Conservation (phyloP, 2,113 vertebrate genomes). For the Cololabis saira region DNA sequence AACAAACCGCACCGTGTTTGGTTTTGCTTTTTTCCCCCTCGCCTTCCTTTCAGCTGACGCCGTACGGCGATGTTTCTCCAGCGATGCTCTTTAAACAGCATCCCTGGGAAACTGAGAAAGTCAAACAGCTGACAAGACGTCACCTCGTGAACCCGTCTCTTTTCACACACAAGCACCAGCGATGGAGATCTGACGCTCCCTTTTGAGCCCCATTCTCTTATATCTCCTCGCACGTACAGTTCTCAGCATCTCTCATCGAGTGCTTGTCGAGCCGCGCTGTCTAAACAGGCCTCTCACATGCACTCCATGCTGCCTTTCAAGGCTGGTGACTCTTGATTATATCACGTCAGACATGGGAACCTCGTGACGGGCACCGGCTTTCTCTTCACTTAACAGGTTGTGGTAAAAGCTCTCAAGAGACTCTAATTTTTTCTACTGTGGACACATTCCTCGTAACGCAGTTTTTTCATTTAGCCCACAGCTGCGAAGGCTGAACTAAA, state of each 20-base stretch:
- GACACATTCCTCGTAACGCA: conserved; percentile 49
- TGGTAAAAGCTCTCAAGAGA: conserved; percentile 5
- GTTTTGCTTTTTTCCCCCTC: not conserved
- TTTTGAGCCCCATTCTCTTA: conserved; percentile 43
- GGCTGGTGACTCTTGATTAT: conserved; percentile 48
- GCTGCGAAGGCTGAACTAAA: conserved; percentile 48
- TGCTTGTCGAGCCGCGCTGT: conserved; percentile 57
- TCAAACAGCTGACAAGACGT: conserved; percentile 78
- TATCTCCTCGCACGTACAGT: conserved; percentile 21
- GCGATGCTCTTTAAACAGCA: conserved; percentile 69
- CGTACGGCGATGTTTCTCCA: conserved; percentile 60
- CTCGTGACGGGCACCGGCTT: conserved; percentile 33
- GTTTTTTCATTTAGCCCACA: conserved; percentile 50
- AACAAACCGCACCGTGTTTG: conserved; percentile 31
- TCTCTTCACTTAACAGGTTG: not conserved
- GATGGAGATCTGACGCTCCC: conserved; percentile 43
- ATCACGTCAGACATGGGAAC: conserved; percentile 43
- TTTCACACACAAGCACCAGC: conserved; percentile 67
- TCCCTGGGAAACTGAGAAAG: conserved; percentile 78
- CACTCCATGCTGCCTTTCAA: conserved; percentile 49
- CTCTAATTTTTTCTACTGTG: conserved; percentile 20
- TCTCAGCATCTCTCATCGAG: conserved; percentile 58
- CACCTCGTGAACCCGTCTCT: conserved; percentile 71
- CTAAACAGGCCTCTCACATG: conserved; percentile 58
- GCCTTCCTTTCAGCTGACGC: conserved; percentile 59